phyloP scores from a whole-genome alignment of 2,113 vertebrate species.

The Amazona vittata region DNA sequence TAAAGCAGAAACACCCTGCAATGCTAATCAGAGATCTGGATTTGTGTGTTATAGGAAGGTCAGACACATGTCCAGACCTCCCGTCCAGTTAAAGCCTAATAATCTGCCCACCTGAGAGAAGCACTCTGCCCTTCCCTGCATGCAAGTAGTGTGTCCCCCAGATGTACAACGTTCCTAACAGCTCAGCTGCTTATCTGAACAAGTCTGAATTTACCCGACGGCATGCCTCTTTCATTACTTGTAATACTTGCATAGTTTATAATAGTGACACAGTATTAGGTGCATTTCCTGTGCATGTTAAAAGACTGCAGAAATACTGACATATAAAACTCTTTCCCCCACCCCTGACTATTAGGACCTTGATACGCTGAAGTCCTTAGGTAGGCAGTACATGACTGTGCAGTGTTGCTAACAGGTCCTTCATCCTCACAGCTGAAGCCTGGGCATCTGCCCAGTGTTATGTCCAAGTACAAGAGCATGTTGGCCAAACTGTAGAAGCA shows the following conservation, averaged over 20 bases:
- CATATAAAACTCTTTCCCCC: not conserved
- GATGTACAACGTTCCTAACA: not conserved
- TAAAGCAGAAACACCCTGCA: not conserved
- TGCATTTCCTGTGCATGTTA: not conserved
- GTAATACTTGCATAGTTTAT: not conserved
- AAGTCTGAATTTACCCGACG: not conserved
- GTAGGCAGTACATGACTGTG: not conserved
- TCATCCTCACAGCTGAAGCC: not conserved
- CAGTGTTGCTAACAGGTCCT: not conserved
- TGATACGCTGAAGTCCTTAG: not conserved
- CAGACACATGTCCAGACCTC: not conserved
- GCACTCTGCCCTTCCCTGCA: not conserved
- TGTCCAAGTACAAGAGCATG: not conserved
- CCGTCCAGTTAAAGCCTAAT: not conserved
- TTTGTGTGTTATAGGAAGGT: not conserved
- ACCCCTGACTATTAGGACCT: not conserved
- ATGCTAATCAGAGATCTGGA: not conserved
- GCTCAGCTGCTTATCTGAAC: not conserved
- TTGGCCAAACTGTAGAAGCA: not conserved
- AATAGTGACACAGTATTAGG: not conserved
- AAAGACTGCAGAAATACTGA: not conserved
- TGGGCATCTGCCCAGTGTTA: not conserved
- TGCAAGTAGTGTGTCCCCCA: not conserved
- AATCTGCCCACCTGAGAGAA: not conserved
- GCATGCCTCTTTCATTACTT: not conserved